phyloP scores from a whole-genome alignment of 2,797 vertebrate species.

The Phoebastria nigripes region DNA sequence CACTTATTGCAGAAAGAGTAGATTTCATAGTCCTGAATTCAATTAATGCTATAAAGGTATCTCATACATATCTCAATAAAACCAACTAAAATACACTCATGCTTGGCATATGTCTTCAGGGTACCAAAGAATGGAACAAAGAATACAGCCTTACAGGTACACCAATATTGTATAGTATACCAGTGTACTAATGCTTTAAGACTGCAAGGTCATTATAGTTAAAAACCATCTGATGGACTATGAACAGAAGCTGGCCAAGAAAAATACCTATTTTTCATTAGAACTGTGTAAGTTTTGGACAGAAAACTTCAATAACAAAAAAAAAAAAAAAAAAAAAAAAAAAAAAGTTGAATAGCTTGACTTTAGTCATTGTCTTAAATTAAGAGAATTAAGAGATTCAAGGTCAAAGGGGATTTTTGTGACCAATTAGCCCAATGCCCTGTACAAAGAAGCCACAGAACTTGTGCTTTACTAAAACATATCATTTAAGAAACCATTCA shows the following conservation, averaged over 20 bases:
- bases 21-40: neutral
- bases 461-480: constrained; percentile 27
- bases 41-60: neutral
- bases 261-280: neutral
- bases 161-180: neutral
- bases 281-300: neutral
- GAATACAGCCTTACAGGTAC: neutral
- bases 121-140: neutral
- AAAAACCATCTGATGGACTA: neutral
- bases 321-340: neutral
- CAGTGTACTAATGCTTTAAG: neutral
- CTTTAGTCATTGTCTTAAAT: neutral
- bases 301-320: neutral
- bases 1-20: neutral
- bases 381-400: neutral
- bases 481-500: constrained; percentile 49
- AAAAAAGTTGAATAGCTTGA: neutral
- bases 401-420: constrained; percentile 18
- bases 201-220: neutral
- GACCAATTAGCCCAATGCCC: neutral
- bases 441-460: constrained; percentile 30
- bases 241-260: neutral
- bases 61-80: neutral
- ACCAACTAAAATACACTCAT: neutral
- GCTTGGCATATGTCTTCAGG: neutral